Conservation (phyloP, 2,113 vertebrate genomes). For the Neogobius melanostomus region DNA sequence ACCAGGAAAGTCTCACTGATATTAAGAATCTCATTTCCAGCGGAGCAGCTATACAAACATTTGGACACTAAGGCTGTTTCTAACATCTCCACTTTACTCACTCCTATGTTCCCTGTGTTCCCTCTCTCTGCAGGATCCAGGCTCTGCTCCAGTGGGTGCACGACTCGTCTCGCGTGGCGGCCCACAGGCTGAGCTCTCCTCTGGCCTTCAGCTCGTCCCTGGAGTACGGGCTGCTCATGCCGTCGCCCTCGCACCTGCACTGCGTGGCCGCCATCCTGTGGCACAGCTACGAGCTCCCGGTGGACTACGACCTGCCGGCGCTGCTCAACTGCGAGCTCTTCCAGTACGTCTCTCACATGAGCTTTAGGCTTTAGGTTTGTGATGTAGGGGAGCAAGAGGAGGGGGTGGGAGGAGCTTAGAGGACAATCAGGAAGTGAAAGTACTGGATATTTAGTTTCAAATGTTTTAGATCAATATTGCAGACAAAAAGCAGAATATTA, state of each 20-base stretch:
- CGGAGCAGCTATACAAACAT: no score
- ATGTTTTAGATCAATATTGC: no score
- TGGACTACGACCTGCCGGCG: conserved; percentile 93
- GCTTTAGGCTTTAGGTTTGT: no score
- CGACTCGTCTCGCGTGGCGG: conserved; percentile 91
- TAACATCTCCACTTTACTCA: no score
- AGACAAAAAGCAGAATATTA: no score
- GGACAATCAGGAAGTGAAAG: no score
- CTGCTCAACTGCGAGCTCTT: conserved; percentile 93
- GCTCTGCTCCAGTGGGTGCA: conserved; percentile 96
- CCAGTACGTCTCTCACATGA: conserved; percentile 86
- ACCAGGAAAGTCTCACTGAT: no score
- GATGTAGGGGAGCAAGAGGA: no score
- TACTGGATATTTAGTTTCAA: no score
- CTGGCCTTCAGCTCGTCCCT: conserved; percentile 77
- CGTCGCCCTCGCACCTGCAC: conserved; percentile 96
- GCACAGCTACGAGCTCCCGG: conserved; percentile 96
- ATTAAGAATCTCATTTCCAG: no score
- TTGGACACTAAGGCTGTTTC: no score
- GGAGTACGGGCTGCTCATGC: conserved; percentile 97
- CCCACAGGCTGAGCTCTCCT: conserved; percentile 84
- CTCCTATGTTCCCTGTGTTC: not conserved
- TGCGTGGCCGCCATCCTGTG: conserved; percentile 95
- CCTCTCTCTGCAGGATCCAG: conserved; percentile 83
- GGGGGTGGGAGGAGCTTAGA: no score